These are phyloP conservation scores for Coremacera marginata DNA, from an alignment of 2,888 invertebrate genomes.

Conservation along the genomic window DNA sequence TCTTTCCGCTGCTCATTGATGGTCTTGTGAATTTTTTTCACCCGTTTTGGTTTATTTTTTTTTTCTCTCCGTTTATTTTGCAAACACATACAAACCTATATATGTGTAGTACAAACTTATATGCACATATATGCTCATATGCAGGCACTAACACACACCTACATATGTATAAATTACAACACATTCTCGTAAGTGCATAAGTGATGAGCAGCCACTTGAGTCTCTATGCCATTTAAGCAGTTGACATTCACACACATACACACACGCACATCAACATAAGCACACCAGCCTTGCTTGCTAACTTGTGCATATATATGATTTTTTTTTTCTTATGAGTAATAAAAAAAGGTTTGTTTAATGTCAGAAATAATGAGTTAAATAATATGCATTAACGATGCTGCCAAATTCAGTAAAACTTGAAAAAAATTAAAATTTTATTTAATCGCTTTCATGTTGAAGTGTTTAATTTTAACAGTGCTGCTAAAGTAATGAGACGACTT, in stretches of 20 bases:
- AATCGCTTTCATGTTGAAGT: no score
- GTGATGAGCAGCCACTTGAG: conserved; percentile 29
- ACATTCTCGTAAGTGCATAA: conserved; percentile 16
- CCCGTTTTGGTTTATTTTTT: neutral
- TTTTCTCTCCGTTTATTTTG: no score
- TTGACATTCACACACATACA: neutral
- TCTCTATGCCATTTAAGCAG: conserved; percentile 6
- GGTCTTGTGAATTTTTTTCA: neutral
- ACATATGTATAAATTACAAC: neutral
- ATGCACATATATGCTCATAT: neutral
- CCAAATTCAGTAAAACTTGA: no score
- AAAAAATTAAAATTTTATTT: no score
- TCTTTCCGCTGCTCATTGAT: neutral
- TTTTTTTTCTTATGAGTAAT: neutral
- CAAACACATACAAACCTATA: no score
- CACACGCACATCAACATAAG: neutral
- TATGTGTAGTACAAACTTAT: neutral
- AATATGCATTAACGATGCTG: neutral
- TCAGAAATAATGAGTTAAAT: neutral
- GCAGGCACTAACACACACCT: neutral
- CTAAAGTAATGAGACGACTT: no score
- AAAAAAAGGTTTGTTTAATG: neutral
- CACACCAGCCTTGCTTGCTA: neutral
- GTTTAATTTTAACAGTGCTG: no score
- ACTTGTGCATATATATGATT: neutral